Evolutionary conservation across 35 echinoderm and acorn worm genomes (phyloP).

Genomic region (Amphiura filiformis): DNA sequence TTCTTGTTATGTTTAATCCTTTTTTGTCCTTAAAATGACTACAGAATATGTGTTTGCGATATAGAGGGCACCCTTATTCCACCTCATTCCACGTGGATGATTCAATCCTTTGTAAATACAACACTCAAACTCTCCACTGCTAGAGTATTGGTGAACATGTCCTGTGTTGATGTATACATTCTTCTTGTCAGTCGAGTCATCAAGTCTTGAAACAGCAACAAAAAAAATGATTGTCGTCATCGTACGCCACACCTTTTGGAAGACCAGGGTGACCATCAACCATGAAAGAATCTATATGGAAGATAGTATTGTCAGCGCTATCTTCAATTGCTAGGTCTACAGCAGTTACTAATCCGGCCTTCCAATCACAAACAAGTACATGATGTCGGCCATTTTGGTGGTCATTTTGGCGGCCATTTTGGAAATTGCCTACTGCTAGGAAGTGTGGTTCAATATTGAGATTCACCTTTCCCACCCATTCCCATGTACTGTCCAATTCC

Average conservation of each 20-base stretch:
- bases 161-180: neutral
- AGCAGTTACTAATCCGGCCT: neutral
- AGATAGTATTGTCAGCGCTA: neutral
- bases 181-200: neutral
- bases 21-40: neutral
- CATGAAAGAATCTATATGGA: neutral
- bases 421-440: too few relatives aligned
- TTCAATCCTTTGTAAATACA: neutral
- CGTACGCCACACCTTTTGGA: neutral
- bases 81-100: neutral
- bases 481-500: neutral
- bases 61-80: neutral
- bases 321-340: neutral
- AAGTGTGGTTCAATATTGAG: neutral
- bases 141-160: neutral
- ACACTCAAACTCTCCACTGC: neutral
- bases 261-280: neutral
- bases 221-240: neutral
- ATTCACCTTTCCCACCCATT: neutral
- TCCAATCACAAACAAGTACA: neutral
- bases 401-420: neutral
- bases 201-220: neutral
- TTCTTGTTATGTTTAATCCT: too few relatives aligned
- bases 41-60: neutral
- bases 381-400: neutral